Base-by-base conservation (phyloP, 2,888 invertebrate genomes). In the Plebejus argus region DNA sequence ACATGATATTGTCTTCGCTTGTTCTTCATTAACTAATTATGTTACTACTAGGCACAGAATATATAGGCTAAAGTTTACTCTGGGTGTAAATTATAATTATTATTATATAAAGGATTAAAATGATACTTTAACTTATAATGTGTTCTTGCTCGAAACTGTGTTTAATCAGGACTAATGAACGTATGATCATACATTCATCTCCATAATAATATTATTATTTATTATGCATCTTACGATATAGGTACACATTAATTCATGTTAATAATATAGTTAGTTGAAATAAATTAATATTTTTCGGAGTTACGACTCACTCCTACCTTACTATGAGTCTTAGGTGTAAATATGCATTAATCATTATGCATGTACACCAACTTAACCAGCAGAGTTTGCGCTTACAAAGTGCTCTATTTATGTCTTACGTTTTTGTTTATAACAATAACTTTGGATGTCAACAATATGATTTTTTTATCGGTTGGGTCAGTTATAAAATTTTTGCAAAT, bases 401-500 rank as follows among this genome's bases (percentile, higher is more conserved):
- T 74, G 74, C 74, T 53, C 74, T 74, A 74, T 53, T 74, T 74
- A 53, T 53, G 28, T 6, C 28, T 74, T 28, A 53, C 23, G 23
- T 74, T 53, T 74, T 49, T 39, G 23, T 74, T 28, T 49, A 45
- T 45, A 74, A 74, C 74, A 74, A 74, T 74, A 53, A 53, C 28
- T 53, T 28, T 49, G 23, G 28, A 74, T 74, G 74, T 74, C 74
- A 74, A 74, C 74, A 74, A 74, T 74, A 71, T 58, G 58, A 58
- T 76, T 45, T 76, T 45, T 71, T 77, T 71, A 58, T 72, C 58
- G 53, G 53, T 77, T 58, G 77, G 56, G 72, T 72, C 53, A 77
- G 33, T 74, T 45, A 70, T 66, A 79, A 78, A 72, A 58, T 72
- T 45, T 79, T 78, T 77, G 79, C 83, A 87, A 88, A 77, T 89